Conservation (phyloP, 2,797 vertebrate species). For the Spheniscus humboldti region DNA sequence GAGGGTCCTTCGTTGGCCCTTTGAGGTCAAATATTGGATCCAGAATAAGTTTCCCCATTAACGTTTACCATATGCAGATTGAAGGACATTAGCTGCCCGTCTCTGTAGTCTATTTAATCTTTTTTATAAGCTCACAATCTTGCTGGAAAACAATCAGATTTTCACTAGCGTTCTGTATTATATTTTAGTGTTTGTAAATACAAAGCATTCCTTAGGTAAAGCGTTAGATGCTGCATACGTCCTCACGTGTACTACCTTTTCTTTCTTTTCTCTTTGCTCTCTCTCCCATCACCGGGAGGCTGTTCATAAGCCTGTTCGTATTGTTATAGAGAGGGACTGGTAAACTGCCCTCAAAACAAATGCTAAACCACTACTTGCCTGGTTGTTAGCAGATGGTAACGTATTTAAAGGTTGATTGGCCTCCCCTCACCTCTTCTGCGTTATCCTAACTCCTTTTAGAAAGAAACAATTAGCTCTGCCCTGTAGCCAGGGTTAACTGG, state of each 20-base stretch:
- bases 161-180: not conserved
- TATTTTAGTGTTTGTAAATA: not conserved
- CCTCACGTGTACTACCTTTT: not conserved
- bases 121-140: not conserved
- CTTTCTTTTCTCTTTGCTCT: not conserved
- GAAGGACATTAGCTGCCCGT: not conserved
- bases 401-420: slow-evolving; percentile 36
- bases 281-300: not conserved
- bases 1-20: not conserved
- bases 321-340: not conserved
- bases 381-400: slow-evolving; percentile 12
- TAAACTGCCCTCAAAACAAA: not conserved
- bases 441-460: not conserved
- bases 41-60: not conserved
- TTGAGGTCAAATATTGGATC: not conserved
- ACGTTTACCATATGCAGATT: not conserved
- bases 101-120: not conserved
- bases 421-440: not conserved
- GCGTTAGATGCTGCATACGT: not conserved
- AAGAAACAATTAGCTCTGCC: not conserved
- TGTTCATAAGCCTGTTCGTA: not conserved
- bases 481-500: not conserved
- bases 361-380: not conserved
- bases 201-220: not conserved
- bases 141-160: not conserved